Base-by-base conservation (phyloP, 2,113 vertebrate species). In the Oncorhynchus kisutch region DNA sequence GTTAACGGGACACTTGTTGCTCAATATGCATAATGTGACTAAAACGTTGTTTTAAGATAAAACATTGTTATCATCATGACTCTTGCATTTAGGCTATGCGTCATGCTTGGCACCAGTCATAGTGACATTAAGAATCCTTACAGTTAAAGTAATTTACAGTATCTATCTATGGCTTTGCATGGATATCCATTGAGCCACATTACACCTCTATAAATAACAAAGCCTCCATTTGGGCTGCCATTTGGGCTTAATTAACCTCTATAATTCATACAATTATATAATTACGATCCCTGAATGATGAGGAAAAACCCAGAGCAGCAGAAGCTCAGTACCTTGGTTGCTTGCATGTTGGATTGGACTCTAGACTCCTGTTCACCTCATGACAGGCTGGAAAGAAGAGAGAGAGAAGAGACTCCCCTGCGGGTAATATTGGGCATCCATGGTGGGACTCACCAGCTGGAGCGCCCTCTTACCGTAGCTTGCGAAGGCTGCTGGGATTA, bases 401-500 rank as follows among this genome's bases (percentile, higher is more conserved):
- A 45, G 39, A 11, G 39, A 45, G 39, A 45, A 45, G 9, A 45
- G 39, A 11, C 39, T 45, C 39, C 9, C 39, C 39, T 45, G 12
- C 9, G 39, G 39, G 39, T 11, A 45, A 45, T 45, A 45, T 45
- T 45, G 39, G 39, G 9, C 39, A 11, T 45, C 39, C 39, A 45
- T 45, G 8, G 39, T 9, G 9, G 39, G 9, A 45, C 39, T 45
- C 39, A 45, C 39, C 39, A 45, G 39, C 39, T 45, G 62, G 9
- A 24, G 5, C 78, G 79, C 72, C 71, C 77, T 78, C 78, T 45
- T 45, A 2, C 39, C 39, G 2, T 45, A 45, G 39, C 39, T 78
- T 72, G 77, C 78, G 39, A 67, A 86, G 72, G 78, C 83, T 81
- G 54, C 71, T 84, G 82, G 82, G 78, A 91, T 88, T 88, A 89